Conservation (phyloP, 2,888 invertebrate genomes). For the Holacanthella duospinosa region DNA sequence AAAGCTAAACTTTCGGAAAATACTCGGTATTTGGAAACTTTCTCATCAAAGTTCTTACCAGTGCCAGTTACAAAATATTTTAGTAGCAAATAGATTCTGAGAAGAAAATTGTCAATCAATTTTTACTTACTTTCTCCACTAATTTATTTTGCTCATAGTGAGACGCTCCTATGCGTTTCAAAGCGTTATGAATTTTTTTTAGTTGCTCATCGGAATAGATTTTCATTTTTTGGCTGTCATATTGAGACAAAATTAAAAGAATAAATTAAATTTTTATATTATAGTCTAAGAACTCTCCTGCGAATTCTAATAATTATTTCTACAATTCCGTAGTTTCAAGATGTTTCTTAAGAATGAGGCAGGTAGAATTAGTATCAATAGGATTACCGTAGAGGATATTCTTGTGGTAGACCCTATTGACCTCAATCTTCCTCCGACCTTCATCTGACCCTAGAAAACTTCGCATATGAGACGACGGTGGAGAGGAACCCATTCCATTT, state of each 20-base stretch:
- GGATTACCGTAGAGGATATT: constrained; percentile 37
- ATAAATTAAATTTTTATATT: not conserved
- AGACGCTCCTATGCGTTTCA: no score
- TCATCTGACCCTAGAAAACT: constrained; percentile 36
- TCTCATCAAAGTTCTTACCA: no score
- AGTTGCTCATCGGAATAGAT: no score
- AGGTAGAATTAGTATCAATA: constrained; percentile 28
- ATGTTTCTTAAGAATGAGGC: constrained; percentile 37
- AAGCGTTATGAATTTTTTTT: no score
- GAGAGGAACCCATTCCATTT: constrained; percentile 42
- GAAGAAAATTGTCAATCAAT: no score
- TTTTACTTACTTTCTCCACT: no score
- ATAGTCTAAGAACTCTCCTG: not conserved
- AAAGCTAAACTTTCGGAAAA: no score
- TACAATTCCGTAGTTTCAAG: constrained; percentile 38
- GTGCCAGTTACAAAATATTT: no score
- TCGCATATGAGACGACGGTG: constrained; percentile 38
- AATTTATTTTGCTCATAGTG: no score
- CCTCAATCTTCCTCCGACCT: no score
- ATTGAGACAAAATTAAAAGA: not conserved
- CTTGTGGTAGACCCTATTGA: constrained; percentile 37
- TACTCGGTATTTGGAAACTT: no score
- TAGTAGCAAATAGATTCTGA: no score
- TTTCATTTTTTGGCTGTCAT: not conserved
- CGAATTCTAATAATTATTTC: not conserved